Conservation (phyloP, 2,888 invertebrate genomes). For the Cenopis cana region DNA sequence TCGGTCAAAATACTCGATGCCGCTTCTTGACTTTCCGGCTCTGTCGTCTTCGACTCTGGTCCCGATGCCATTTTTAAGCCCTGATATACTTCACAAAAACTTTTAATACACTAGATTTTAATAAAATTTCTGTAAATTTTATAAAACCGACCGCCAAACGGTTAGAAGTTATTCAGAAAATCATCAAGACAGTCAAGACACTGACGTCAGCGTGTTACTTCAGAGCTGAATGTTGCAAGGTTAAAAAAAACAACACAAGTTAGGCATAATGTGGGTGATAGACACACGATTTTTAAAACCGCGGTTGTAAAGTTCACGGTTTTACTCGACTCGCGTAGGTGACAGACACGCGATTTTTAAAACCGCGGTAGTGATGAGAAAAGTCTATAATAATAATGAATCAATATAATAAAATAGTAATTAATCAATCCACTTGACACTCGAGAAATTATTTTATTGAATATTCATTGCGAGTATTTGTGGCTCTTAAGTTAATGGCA, state of each 20-base stretch:
- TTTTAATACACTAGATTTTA: slow-evolving; percentile 51
- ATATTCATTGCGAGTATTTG: no score
- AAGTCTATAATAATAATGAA: no score
- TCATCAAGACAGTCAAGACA: slow-evolving; percentile 30
- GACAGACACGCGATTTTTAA: no score
- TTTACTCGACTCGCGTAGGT: no score
- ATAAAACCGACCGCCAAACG: slow-evolving; percentile 47
- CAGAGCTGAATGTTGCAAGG: slow-evolving; percentile 15
- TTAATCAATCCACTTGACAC: no score
- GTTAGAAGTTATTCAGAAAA: slow-evolving; percentile 42
- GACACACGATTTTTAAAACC: no score
- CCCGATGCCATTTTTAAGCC: slow-evolving; percentile 65
- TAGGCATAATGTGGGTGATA: no score
- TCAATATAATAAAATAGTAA: no score
- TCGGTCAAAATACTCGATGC: slow-evolving; percentile 76
- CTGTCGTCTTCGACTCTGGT: slow-evolving; percentile 64
- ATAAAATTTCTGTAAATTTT: slow-evolving; percentile 57
- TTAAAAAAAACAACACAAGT: background rate
- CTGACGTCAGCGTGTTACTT: slow-evolving; percentile 40
- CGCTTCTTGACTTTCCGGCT: slow-evolving; percentile 57
- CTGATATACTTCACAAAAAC: slow-evolving; percentile 42
- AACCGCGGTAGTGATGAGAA: no score
- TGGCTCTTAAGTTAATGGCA: no score
- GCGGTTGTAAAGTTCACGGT: no score
- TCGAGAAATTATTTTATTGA: no score